Evolutionary conservation across 2,888 invertebrate genomes (phyloP).

Genomic region (Neria commutata): DNA sequence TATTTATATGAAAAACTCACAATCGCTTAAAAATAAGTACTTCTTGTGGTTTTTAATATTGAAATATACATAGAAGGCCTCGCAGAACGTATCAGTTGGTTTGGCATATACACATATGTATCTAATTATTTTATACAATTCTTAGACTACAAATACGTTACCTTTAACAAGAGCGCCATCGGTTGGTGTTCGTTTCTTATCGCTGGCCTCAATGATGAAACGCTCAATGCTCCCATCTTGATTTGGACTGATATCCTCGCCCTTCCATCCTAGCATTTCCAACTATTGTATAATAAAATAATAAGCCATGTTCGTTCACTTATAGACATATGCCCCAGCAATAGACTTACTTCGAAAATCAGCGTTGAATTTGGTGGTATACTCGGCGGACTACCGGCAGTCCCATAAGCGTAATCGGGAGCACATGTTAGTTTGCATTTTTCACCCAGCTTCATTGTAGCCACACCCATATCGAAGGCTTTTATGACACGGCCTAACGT

Average conservation of each 20-base stretch:
- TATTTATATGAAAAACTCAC: too few species aligned
- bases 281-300: constrained; percentile 65
- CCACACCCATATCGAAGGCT: constrained; percentile 94
- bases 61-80: neutral
- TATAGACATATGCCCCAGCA: neutral
- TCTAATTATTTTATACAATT: neutral
- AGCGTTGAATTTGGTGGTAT: constrained; percentile 89
- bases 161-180: constrained; percentile 85
- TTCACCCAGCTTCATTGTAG: constrained; percentile 92
- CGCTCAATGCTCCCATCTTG: constrained; percentile 84
- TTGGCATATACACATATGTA: neutral
- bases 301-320: neutral
- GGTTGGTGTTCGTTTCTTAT: constrained; percentile 75
- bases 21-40: neutral
- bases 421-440: constrained; percentile 82
- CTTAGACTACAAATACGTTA: constrained; percentile 60
- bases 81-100: neutral
- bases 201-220: constrained; percentile 73
- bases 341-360: constrained; percentile 77
- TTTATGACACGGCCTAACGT: constrained; percentile 87
- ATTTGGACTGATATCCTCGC: constrained; percentile 86
- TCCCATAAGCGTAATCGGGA: constrained; percentile 90
- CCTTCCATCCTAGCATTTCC: constrained; percentile 85
- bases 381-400: constrained; percentile 79
- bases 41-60: neutral